phyloP scores from a whole-genome alignment of 2,888 invertebrate genomes.

The Gisinianus flammeolus region DNA sequence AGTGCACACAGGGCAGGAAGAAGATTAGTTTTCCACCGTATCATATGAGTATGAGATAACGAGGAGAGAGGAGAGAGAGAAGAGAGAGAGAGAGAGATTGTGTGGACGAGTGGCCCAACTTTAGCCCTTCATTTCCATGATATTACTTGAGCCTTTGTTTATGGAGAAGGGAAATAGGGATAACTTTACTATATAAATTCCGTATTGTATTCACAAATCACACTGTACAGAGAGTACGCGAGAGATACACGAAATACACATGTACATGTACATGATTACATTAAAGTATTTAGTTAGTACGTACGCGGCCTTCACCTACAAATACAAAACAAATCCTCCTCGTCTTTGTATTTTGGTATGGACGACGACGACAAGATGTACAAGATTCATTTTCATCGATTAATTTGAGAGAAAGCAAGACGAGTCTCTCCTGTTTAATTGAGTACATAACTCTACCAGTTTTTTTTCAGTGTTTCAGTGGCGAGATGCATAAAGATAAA shows the following conservation, averaged over 20 bases:
- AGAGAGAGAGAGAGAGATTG: too few relatives aligned
- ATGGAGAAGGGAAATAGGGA: conserved; percentile 2
- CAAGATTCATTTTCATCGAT: background rate
- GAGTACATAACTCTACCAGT: conserved; percentile 6
- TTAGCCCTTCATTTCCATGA: conserved; percentile 6
- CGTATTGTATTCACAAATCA: too few relatives aligned
- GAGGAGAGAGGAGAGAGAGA: too few relatives aligned
- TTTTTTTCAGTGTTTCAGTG: background rate
- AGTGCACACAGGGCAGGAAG: too few relatives aligned
- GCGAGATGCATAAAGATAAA: too few relatives aligned
- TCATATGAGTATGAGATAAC: too few relatives aligned
- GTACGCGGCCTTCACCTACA: background rate
- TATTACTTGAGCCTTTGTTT: conserved; percentile 23
- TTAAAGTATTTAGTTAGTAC: background rate
- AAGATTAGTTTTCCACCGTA: too few relatives aligned
- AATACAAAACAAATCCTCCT: background rate
- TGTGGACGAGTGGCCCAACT: too few relatives aligned
- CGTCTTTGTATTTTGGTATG: background rate
- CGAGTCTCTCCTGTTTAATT: background rate
- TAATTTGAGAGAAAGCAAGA: background rate
- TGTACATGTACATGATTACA: background rate
- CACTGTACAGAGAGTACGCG: background rate
- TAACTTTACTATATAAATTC: too few relatives aligned
- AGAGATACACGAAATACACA: background rate
- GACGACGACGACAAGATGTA: background rate